A percentile compares a stretch with the other conserved stretches of the same genome.
phyloP scores from a whole-genome alignment of 2,113 vertebrate genomes.

The Sceloporus undulatus region DNA sequence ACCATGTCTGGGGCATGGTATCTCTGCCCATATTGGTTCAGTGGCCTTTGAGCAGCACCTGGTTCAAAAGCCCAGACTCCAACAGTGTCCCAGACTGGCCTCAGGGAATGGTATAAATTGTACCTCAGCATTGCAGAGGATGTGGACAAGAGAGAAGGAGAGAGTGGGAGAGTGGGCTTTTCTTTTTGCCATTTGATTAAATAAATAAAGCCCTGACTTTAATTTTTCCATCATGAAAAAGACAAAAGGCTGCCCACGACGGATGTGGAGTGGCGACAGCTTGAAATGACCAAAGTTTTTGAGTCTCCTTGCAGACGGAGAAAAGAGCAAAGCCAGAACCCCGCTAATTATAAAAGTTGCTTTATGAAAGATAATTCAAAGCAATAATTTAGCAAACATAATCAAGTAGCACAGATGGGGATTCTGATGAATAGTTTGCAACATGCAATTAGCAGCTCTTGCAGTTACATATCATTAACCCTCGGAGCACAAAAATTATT shows the following conservation, averaged over 20 bases:
- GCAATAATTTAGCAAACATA: constrained; percentile 99
- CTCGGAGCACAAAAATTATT: constrained; percentile 98
- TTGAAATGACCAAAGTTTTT: constrained; percentile 81
- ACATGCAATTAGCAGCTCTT: constrained; percentile 98
- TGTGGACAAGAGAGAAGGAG: not conserved
- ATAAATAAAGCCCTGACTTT: constrained; percentile 68
- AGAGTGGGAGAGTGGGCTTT: constrained; percentile 21
- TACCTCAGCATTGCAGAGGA: not conserved
- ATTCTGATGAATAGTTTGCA: constrained; percentile 99
- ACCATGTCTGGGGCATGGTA: not conserved
- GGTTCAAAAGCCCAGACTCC: no score
- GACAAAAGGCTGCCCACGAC: constrained; percentile 68
- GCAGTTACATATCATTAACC: constrained; percentile 99
- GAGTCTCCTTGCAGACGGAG: constrained; percentile 82
- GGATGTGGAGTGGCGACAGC: constrained; percentile 73
- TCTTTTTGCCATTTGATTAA: constrained; percentile 49
- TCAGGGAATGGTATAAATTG: no score
- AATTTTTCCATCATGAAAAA: constrained; percentile 62
- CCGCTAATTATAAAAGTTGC: constrained; percentile 99
- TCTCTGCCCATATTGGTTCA: no score
- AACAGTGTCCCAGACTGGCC: no score
- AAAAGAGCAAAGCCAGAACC: constrained; percentile 91
- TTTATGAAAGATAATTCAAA: constrained; percentile 99
- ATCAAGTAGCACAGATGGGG: constrained; percentile 96
- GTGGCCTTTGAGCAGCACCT: not conserved